Percentiles rank a stretch among this genome's conserved stretches.
Conservation (phyloP, 1,140 invertebrate genomes). For the Halyomorpha halys region DNA sequence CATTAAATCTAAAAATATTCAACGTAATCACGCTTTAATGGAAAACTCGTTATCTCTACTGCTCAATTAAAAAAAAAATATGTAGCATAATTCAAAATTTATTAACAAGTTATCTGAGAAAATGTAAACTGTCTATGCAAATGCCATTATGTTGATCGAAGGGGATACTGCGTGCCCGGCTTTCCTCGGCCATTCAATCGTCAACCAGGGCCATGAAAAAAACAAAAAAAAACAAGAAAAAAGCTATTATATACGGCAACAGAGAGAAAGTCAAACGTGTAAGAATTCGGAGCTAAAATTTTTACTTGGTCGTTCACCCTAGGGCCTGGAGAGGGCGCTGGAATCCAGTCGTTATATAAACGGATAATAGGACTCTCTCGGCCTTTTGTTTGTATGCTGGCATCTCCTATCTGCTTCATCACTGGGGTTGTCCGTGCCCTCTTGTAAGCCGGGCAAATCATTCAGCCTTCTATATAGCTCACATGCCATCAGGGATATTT, state of each 20-base stretch:
- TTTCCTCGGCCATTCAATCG: not conserved
- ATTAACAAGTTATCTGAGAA: not conserved
- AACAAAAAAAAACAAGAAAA: too few species aligned
- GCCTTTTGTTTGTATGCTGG: slow-evolving; percentile 2
- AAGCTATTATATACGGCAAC: too few species aligned
- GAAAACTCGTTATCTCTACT: too few species aligned
- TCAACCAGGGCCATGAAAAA: not conserved
- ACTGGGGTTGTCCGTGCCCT: not conserved
- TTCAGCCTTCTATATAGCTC: not conserved
- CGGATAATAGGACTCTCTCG: not conserved
- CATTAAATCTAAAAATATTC: too few species aligned
- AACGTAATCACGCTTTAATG: too few species aligned
- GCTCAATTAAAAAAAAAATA: too few species aligned
- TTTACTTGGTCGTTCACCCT: slow-evolving; percentile 1
- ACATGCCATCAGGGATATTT: not conserved
- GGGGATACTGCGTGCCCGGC: not conserved
- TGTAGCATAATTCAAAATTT: too few species aligned
- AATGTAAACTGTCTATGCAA: not conserved
- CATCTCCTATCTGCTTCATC: slow-evolving; percentile 1
- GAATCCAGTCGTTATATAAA: slow-evolving; percentile 1
- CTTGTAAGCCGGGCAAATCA: not conserved
- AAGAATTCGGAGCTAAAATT: slow-evolving; percentile 4
- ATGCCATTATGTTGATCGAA: not conserved
- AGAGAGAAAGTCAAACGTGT: slow-evolving; percentile 5
- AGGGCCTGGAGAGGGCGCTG: not conserved